A percentile compares a stretch with the other conserved stretches of the same genome.
These are phyloP conservation scores for Steatornis caripensis DNA, from an alignment of 2,113 vertebrate species.

Conservation along the genomic window DNA sequence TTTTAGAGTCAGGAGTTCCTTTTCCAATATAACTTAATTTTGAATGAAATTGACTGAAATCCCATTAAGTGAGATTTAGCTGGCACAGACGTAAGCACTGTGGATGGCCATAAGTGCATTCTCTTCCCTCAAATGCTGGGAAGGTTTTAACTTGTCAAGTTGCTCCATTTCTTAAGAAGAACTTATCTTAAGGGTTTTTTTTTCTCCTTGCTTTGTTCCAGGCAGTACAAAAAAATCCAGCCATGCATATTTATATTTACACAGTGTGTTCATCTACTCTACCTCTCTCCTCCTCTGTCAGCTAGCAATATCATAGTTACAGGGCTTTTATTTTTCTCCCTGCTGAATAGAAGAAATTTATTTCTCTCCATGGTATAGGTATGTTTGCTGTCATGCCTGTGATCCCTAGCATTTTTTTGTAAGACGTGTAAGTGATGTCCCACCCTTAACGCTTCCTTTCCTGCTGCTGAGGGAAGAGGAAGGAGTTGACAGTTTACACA, in stretches of 20 bases:
- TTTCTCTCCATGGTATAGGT: not conserved
- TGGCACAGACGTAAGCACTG: not conserved
- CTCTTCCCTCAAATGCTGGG: not conserved
- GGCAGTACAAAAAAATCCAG: not conserved
- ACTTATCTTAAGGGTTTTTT: not conserved
- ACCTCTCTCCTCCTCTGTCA: not conserved
- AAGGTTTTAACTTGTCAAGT: not conserved
- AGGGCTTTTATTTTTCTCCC: not conserved
- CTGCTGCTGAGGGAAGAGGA: conserved; percentile 37
- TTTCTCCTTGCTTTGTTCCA: not conserved
- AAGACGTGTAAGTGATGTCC: not conserved
- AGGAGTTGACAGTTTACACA: conserved; percentile 49
- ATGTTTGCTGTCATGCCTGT: not conserved
- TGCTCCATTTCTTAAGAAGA: not conserved
- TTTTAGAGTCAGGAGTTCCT: not conserved
- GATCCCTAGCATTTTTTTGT: not conserved
- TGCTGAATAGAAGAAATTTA: not conserved
- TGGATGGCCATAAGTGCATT: not conserved
- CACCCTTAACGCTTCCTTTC: conserved; percentile 36
- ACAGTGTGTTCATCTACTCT: not conserved
- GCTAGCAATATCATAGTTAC: not conserved
- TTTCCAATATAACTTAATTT: not conserved
- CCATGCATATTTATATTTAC: not conserved
- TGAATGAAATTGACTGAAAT: not conserved
- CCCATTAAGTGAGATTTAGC: not conserved